Evolutionary conservation across 2,113 vertebrate species (phyloP).

Genomic region (Mohoua ochrocephala): DNA sequence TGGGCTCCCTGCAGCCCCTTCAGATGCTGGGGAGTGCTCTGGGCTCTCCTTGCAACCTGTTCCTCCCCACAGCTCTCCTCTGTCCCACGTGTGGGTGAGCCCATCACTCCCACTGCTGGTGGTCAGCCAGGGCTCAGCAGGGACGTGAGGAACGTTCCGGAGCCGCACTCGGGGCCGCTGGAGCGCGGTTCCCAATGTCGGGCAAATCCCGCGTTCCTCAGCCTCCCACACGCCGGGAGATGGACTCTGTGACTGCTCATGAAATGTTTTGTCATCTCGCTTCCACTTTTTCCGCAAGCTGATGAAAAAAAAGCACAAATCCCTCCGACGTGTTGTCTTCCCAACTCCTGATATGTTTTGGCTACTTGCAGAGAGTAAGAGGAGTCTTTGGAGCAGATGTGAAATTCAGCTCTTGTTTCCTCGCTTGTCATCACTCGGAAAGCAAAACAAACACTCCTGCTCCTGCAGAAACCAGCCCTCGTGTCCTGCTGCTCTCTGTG

Average conservation of each 20-base stretch:
- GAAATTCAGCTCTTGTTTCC: slow-evolving; percentile 37
- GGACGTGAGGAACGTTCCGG: rapidly evolving
- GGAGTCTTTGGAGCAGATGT: slow-evolving; percentile 51
- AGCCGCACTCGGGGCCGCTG: neutral
- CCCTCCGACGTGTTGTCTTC: slow-evolving; percentile 24
- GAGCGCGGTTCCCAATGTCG: neutral
- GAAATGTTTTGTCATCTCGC: slow-evolving; percentile 55
- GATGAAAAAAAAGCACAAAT: slow-evolving; percentile 38
- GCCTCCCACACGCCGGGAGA: neutral
- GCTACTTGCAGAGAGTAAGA: slow-evolving; percentile 32
- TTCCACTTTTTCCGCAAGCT: slow-evolving; percentile 30
- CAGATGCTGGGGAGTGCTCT: neutral
- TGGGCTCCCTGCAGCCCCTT: neutral
- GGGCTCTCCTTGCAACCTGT: neutral
- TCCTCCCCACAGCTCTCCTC: neutral
- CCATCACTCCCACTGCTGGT: rapidly evolving
- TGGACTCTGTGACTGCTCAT: neutral
- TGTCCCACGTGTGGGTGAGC: rapidly evolving
- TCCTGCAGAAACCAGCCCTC: neutral
- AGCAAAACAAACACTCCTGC: slow-evolving; percentile 43
- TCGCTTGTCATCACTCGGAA: slow-evolving; percentile 25
- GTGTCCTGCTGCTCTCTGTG: neutral
- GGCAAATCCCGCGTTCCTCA: neutral
- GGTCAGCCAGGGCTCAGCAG: neutral
- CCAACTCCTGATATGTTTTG: slow-evolving; percentile 49